These are phyloP conservation scores for Mesorhabditis belari DNA, from an alignment of 2,888 invertebrate genomes.

Conservation along the genomic window DNA sequence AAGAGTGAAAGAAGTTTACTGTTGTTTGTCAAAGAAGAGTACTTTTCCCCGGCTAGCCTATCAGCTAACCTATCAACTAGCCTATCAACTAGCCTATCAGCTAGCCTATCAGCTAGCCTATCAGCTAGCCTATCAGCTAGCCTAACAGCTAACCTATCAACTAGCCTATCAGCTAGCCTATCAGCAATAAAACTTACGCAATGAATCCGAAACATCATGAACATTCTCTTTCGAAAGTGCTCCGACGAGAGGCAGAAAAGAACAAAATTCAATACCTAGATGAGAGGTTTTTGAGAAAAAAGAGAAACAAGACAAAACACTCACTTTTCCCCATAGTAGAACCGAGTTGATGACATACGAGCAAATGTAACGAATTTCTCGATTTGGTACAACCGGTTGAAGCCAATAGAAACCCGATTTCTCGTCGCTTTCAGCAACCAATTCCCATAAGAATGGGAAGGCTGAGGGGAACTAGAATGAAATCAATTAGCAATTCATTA, in stretches of 20 bases:
- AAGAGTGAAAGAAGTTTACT: neutral
- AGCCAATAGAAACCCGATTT: neutral
- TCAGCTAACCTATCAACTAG: too few species aligned
- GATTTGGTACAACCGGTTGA: neutral
- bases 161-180: too few species aligned
- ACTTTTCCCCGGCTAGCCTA: too few species aligned
- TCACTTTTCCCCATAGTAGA: neutral
- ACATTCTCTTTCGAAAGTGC: neutral
- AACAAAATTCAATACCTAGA: neutral
- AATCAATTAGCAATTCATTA: neutral
- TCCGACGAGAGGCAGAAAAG: neutral
- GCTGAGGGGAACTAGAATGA: neutral
- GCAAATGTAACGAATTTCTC: neutral
- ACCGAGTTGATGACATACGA: neutral
- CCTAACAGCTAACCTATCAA: too few species aligned
- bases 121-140: too few species aligned
- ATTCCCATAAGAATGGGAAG: neutral
- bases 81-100: too few species aligned
- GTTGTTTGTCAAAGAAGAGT: too few species aligned
- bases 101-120: too few species aligned
- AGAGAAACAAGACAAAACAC: too few species aligned
- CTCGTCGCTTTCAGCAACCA: neutral
- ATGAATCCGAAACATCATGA: neutral
- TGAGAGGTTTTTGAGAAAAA: too few species aligned
- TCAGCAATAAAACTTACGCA: too few species aligned